Evolutionary conservation across 2,113 vertebrate species (phyloP).

Genomic region (Daboia siamensis): DNA sequence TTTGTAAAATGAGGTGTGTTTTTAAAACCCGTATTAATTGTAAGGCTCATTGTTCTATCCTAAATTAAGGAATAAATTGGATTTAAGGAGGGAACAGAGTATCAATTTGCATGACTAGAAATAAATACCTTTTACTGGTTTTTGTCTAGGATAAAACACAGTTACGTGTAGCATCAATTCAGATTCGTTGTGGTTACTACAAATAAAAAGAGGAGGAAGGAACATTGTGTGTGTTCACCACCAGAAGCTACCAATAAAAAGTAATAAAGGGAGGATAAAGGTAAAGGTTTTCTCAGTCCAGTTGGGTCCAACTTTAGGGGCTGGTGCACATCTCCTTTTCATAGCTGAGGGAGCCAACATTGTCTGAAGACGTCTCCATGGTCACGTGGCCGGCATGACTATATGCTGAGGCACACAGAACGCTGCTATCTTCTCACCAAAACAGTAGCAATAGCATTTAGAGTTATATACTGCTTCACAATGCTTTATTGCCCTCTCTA

Average conservation of each 20-base stretch:
- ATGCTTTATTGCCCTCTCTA: neutral
- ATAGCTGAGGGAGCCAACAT: too few relatives aligned
- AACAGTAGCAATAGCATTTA: neutral
- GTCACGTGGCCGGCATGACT: neutral
- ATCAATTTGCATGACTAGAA: slow-evolving; percentile 48
- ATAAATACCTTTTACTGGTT: slow-evolving; percentile 45
- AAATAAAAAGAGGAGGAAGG: neutral
- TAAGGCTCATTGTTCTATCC: slow-evolving; percentile 53
- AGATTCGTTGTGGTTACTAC: neutral
- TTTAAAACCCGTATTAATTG: slow-evolving; percentile 59
- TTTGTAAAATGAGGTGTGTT: slow-evolving; percentile 61
- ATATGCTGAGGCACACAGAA: neutral
- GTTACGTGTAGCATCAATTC: neutral
- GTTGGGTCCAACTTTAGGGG: neutral
- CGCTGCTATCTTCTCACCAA: neutral
- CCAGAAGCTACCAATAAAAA: neutral
- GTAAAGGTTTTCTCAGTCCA: neutral
- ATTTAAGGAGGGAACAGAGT: slow-evolving; percentile 30
- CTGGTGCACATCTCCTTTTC: too few relatives aligned
- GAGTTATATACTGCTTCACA: neutral
- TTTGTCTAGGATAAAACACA: slow-evolving; percentile 57
- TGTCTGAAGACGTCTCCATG: neutral
- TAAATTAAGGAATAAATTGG: slow-evolving; percentile 61
- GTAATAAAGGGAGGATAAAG: neutral
- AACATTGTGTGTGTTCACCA: neutral